These are phyloP conservation scores for Eleginops maclovinus DNA, from an alignment of 2,113 vertebrate species.

Conservation along the genomic window DNA sequence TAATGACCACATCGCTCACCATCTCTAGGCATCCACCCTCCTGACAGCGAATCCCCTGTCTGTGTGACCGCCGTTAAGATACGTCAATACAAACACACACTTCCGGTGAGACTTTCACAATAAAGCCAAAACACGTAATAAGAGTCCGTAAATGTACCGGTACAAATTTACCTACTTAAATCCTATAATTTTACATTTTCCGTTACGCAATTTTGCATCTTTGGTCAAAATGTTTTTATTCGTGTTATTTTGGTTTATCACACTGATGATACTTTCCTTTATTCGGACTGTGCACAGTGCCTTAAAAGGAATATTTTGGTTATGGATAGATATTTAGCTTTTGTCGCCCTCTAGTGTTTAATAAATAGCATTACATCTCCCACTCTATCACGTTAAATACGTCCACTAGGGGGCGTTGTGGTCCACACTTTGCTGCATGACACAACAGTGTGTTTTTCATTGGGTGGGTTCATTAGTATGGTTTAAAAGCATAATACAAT, in stretches of 20 bases:
- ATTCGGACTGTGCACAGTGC: too few relatives aligned
- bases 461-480: neutral
- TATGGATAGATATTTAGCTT: neutral
- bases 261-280: neutral
- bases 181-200: neutral
- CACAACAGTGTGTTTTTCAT: neutral
- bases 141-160: too few relatives aligned
- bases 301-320: neutral
- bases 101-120: slow-evolving; percentile 58
- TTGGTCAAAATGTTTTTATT: neutral
- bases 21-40: slow-evolving; percentile 85
- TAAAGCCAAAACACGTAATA: slow-evolving; percentile 37
- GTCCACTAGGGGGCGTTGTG: slow-evolving; percentile 27
- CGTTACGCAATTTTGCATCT: neutral
- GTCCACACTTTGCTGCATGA: slow-evolving; percentile 4
- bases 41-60: slow-evolving; percentile 84
- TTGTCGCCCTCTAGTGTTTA: slow-evolving; percentile 58
- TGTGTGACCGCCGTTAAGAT: slow-evolving; percentile 70
- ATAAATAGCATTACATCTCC: slow-evolving; percentile 41
- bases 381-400: neutral
- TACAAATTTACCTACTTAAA: too few relatives aligned
- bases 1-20: slow-evolving; percentile 82
- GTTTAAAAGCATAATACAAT: neutral
- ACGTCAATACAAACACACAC: neutral
- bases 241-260: neutral